These are phyloP conservation scores for Ommatoiulus sabulosus DNA, from an alignment of 2,888 invertebrate species.

Conservation along the genomic window DNA sequence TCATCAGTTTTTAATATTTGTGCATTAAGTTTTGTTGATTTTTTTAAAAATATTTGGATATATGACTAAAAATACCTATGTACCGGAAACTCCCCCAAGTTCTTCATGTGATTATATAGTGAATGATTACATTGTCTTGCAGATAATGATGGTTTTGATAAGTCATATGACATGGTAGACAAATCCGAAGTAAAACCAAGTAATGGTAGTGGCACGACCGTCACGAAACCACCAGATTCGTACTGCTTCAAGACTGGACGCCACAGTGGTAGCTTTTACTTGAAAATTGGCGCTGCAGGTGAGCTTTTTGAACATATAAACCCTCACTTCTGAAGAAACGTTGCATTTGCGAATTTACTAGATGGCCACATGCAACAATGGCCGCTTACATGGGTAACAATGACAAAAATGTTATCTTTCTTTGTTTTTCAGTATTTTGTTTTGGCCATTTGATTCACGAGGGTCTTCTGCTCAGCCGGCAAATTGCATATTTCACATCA, in stretches of 20 bases:
- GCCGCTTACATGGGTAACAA: too few relatives aligned
- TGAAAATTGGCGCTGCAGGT: conserved; percentile 81
- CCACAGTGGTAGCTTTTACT: conserved; percentile 80
- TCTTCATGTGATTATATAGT: too few relatives aligned
- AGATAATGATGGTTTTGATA: conserved; percentile 55
- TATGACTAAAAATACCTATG: too few relatives aligned
- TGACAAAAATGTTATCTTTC: too few relatives aligned
- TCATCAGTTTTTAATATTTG: background rate
- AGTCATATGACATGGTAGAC: conserved; percentile 16
- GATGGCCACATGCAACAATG: too few relatives aligned
- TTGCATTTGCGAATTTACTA: too few relatives aligned
- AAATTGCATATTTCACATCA: conserved; percentile 74
- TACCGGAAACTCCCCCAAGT: too few relatives aligned
- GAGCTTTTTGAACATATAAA: conserved; percentile 60
- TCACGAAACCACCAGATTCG: conserved; percentile 57
- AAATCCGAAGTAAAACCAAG: conserved; percentile 50
- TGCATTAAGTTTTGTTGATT: background rate
- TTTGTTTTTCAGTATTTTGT: conserved; percentile 76
- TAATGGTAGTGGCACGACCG: background rate
- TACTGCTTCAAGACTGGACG: conserved; percentile 75
- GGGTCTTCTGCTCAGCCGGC: conserved; percentile 77
- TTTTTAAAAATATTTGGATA: too few relatives aligned
- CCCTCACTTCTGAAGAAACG: too few relatives aligned
- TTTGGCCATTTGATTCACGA: conserved; percentile 83
- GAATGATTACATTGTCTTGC: too few relatives aligned